Evolutionary conservation across 2,797 vertebrate species (phyloP), one percentile per base, ranked within the genome.

Genomic region (Tympanoctomys barrerae): DNA sequence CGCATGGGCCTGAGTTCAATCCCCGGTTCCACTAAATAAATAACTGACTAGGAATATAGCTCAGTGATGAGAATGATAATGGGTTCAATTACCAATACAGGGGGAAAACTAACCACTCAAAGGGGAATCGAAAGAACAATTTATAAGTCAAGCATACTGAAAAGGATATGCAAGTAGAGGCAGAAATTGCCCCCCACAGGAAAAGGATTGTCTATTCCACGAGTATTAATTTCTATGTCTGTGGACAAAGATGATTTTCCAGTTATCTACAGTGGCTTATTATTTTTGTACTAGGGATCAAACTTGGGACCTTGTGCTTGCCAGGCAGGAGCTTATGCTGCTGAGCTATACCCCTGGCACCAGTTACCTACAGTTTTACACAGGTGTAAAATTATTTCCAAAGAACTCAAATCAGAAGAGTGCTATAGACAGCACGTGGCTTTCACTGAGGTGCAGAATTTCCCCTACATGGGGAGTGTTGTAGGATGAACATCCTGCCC

Each of bases 371-470:
- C 28, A 73, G 49, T 85, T 84, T 75, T 80, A 73, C 12, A 1
- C 88, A 68, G 46, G 39, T 71, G 26, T 11, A 82, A 75, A 83
- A 88, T 39, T 71, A 82, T 42, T 91, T 66, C 52, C n/a, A 64
- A 78, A 83, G 71, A 82, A 66, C 3, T 22, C 10, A 78, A 66
- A n/a, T 54, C n/a, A n/a, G 78, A n/a, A 82, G 42, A 79, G 8
- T 28, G 3, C 39, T 89, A 6, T 28, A n/a, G 19, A 87, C 11
- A 70, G 62, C 0, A 49, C 66, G 16, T 18, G 57, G 49, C 95
- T 90, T 94, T 84, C 66, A 68, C 26, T 87, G 39, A 89, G 73
- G 42, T 91, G 22, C 71, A 84, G 28, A 89, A 84, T 22, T 80
- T 81, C 31, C 33, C 5, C 46, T 21, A 5, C 28, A 5, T 68